Base-by-base conservation (phyloP, 2,113 vertebrate species). In the Antechinus stuartii region DNA sequence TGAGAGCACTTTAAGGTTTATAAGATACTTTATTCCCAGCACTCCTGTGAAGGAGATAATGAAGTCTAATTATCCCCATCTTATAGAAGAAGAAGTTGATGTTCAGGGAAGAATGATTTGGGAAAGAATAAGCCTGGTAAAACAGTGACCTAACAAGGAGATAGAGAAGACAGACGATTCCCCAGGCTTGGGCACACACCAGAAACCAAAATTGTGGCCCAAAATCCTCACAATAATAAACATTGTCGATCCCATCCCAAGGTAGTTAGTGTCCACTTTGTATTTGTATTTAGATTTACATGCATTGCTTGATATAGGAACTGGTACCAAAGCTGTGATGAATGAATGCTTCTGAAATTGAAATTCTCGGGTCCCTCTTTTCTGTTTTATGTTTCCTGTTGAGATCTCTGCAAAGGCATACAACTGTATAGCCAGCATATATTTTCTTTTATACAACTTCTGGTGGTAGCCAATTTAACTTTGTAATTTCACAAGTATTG, bases 401-500 rank as follows among this genome's bases (percentile, higher is more conserved):
- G 24, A 1, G 19, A 24, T 26, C 49, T 91, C 90, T 47, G 46
- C 16, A 68, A 49, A 90, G 47, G 57, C 53, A 26, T 52, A 16
- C 50, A 16, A 52, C 52, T 90, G 61, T 90, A 49, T 11, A 26
- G 49, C 76, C 7, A 0, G 49, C 9, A 10, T 47, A 49, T 25
- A 52, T 90, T 96, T 30, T 46, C 26, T 93, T 42, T 26, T 92
- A 56, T 94, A 92, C 96, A 94, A 93, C 12, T 92, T 35, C 46
- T 90, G 89, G 50, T 24, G 94, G 92, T 0, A 76, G 92, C 91
- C 95, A 95, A 94, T 97, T 95, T 97, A 95, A 95, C 54, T 76
- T 90, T 93, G 54, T 94, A 96, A 56, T 97, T 97, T 94, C 96
- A 96, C 47, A 96, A 76, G 89, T 95, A 96, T 89, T 8, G n/a